Conservation (phyloP, 2,797 vertebrate genomes). For the Melanogrammus aeglefinus region DNA sequence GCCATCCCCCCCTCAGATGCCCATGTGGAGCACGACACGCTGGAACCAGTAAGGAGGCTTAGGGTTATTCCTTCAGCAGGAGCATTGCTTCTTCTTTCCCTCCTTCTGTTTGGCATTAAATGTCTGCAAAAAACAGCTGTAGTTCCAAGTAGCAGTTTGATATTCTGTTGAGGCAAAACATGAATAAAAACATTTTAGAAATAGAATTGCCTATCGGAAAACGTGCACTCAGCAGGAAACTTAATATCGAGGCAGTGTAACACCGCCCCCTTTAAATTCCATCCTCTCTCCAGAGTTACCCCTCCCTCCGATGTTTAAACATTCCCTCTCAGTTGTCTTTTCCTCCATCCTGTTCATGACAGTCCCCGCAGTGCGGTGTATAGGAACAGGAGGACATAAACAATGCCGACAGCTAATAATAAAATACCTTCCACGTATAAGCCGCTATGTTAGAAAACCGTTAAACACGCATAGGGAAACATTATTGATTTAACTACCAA, state of each 20-base stretch:
- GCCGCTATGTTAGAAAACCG: slow-evolving; percentile 1
- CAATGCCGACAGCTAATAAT: slow-evolving; percentile 21
- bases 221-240: background rate
- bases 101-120: slow-evolving; percentile 25
- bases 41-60: slow-evolving; percentile 25
- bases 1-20: slow-evolving; percentile 62
- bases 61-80: slow-evolving; percentile 40
- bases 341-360: slow-evolving; percentile 53
- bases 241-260: slow-evolving; percentile 7
- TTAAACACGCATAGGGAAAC: slow-evolving; percentile 12
- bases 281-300: slow-evolving; percentile 9
- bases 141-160: slow-evolving; percentile 25
- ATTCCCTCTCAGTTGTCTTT: slow-evolving; percentile 38
- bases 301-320: slow-evolving; percentile 12
- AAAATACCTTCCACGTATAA: background rate
- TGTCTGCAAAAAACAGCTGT: slow-evolving; percentile 33
- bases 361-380: slow-evolving; percentile 69
- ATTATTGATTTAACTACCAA: slow-evolving; percentile 31
- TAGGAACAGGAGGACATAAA: slow-evolving; percentile 27
- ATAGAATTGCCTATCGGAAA: slow-evolving; percentile 9
- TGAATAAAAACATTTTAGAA: slow-evolving; percentile 36
- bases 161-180: slow-evolving; percentile 16
- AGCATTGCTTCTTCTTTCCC: slow-evolving; percentile 41
- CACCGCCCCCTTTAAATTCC: slow-evolving; percentile 69
- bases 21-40: slow-evolving; percentile 14